phyloP scores from a whole-genome alignment of 2,113 vertebrate genomes.

The Saguinus midas region DNA sequence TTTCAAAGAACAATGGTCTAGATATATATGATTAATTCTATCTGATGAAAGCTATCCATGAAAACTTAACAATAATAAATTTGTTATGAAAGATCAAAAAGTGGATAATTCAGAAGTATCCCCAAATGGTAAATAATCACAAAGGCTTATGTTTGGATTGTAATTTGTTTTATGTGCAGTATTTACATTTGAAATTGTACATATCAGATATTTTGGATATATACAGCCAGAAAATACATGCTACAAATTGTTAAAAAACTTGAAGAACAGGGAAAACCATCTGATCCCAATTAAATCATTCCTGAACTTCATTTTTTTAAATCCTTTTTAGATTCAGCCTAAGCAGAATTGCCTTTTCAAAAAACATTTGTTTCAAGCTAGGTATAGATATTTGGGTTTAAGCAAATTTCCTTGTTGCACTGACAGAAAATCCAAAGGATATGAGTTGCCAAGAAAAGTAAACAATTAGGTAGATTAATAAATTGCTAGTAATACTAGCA shows the following conservation, averaged over 20 bases:
- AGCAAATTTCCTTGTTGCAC: not conserved
- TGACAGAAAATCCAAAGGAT: not conserved
- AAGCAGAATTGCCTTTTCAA: not conserved
- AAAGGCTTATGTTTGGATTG: not conserved
- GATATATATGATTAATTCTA: not conserved
- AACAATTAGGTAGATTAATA: not conserved
- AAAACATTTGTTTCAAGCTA: not conserved
- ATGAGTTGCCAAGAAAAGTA: not conserved
- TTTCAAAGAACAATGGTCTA: not conserved
- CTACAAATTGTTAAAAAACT: not conserved
- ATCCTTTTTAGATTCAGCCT: not conserved
- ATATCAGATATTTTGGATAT: not conserved
- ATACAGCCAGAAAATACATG: not conserved
- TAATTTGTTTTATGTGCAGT: not conserved
- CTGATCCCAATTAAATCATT: not conserved
- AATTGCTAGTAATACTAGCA: not conserved
- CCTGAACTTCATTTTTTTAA: constrained; percentile 11
- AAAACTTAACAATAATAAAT: constrained; percentile 4
- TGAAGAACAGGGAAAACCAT: not conserved
- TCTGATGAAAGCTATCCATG: not conserved
- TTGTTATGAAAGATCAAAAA: constrained; percentile 7
- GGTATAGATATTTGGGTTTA: not conserved
- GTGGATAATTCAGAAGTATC: not conserved
- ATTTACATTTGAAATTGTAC: not conserved
- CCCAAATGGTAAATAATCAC: not conserved